Conservation (phyloP, 2,888 invertebrate species). For the Drosophila demipolita region DNA sequence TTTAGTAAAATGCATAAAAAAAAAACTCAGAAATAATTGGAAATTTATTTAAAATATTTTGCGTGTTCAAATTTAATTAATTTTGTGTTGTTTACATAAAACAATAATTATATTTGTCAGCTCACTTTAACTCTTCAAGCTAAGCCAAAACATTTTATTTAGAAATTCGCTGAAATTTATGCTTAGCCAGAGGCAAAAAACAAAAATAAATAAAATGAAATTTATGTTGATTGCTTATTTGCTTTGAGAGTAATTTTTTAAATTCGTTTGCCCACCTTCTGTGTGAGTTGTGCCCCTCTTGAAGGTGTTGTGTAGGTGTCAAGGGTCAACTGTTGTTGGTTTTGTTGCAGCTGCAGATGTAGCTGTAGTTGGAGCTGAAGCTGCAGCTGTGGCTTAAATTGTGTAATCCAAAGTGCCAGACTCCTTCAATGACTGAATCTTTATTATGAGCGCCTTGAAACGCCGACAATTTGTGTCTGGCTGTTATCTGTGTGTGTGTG, state of each 20-base stretch:
- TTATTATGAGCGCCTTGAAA: constrained; percentile 43
- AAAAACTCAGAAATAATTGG: neutral
- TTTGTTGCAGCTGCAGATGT: constrained; percentile 30
- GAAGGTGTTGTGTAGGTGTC: constrained; percentile 69
- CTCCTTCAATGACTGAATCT: constrained; percentile 32
- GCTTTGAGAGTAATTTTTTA: constrained; percentile 73
- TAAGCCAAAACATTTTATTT: constrained; percentile 15
- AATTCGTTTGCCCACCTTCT: constrained; percentile 57
- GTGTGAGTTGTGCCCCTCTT: constrained; percentile 9
- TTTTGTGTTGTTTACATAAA: constrained; percentile 14
- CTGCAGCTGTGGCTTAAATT: constrained; percentile 35
- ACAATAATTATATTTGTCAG: constrained; percentile 30
- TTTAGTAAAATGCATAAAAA: neutral
- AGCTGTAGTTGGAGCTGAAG: constrained; percentile 24
- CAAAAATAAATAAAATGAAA: constrained; percentile 58
- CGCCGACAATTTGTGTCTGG: constrained; percentile 17
- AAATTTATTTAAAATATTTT: neutral
- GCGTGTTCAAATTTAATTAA: neutral
- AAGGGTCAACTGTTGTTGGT: constrained; percentile 64
- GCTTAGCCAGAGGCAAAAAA: constrained; percentile 44
- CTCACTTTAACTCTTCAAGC: constrained; percentile 5
- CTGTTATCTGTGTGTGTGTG: neutral
- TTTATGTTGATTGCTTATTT: constrained; percentile 81
- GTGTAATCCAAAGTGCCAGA: constrained; percentile 61
- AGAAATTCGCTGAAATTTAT: constrained; percentile 44